A percentile compares a stretch with the other conserved stretches of the same genome.
These are phyloP conservation scores for Leiothrix lutea DNA, from an alignment of 2,113 vertebrate species.

Conservation along the genomic window DNA sequence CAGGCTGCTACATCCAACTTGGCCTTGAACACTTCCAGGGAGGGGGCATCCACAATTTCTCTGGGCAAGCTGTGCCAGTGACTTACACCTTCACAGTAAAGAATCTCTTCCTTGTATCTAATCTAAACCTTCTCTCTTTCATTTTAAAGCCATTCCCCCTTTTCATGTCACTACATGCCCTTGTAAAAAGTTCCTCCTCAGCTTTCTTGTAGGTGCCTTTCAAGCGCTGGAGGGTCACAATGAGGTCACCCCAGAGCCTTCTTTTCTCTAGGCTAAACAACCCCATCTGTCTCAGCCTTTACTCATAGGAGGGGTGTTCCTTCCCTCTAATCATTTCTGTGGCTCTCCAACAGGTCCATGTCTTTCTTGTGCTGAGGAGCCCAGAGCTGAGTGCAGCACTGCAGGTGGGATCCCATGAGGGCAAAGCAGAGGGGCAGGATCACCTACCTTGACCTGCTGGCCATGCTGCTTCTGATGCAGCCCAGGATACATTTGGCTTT, in stretches of 20 bases:
- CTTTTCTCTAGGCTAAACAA: neutral
- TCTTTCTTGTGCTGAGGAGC: neutral
- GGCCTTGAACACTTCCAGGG: neutral
- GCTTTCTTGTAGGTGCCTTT: neutral
- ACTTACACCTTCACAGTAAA: neutral
- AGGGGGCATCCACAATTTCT: neutral
- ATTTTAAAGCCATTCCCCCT: neutral
- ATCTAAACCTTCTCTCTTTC: neutral
- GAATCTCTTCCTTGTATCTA: neutral
- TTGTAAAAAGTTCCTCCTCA: neutral
- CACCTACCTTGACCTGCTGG: neutral
- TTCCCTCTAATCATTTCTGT: neutral
- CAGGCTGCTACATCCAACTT: neutral
- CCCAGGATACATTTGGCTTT: neutral
- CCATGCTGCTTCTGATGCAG: neutral
- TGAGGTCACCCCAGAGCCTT: neutral
- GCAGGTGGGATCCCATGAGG: neutral
- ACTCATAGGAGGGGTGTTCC: neutral
- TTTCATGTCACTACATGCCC: neutral
- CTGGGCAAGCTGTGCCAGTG: neutral
- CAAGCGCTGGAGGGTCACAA: neutral
- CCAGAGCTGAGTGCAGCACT: neutral
- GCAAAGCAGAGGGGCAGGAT: neutral
- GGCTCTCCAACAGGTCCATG: neutral
- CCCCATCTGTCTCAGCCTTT: neutral